Percentiles rank a stretch among this genome's conserved stretches.
These are phyloP conservation scores for Sarcophaga bullata DNA, from an alignment of 1,140 invertebrate species.

Conservation along the genomic window DNA sequence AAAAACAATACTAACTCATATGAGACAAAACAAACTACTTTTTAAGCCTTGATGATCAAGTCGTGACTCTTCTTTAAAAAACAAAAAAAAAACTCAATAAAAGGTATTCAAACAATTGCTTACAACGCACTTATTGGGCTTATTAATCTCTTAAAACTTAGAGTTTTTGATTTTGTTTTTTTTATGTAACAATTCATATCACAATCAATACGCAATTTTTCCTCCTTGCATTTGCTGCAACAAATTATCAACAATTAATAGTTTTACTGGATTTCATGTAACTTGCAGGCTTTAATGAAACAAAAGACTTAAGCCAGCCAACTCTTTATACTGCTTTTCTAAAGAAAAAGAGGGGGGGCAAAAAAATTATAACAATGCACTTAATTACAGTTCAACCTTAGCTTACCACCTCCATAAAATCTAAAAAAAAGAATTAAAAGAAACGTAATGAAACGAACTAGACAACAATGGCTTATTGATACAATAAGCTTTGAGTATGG, in stretches of 20 bases:
- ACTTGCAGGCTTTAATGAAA: conserved; percentile 38
- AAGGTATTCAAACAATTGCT: neutral
- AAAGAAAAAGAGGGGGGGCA: conserved; percentile 1
- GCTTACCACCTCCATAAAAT: conserved; percentile 20
- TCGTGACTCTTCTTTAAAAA: conserved; percentile 9
- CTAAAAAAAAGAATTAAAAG: neutral
- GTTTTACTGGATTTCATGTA: no score
- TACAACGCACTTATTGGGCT: no score
- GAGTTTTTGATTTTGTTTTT: no score
- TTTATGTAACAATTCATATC: no score
- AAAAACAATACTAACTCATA: conserved; percentile 12
- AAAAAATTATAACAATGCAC: conserved; percentile 44
- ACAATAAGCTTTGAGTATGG: conserved; percentile 11
- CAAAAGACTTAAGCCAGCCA: conserved; percentile 59
- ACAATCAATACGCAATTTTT: no score
- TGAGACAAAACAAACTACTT: neutral
- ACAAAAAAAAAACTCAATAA: neutral
- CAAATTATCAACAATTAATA: no score
- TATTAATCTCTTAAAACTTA: no score
- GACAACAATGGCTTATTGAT: neutral
- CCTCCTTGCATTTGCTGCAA: no score
- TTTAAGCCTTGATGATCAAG: neutral
- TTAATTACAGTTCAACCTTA: conserved; percentile 42
- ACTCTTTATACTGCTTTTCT: conserved; percentile 45
- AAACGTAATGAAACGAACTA: neutral